Conservation (phyloP, 2,797 vertebrate species). For the Oreochromis grahami region DNA sequence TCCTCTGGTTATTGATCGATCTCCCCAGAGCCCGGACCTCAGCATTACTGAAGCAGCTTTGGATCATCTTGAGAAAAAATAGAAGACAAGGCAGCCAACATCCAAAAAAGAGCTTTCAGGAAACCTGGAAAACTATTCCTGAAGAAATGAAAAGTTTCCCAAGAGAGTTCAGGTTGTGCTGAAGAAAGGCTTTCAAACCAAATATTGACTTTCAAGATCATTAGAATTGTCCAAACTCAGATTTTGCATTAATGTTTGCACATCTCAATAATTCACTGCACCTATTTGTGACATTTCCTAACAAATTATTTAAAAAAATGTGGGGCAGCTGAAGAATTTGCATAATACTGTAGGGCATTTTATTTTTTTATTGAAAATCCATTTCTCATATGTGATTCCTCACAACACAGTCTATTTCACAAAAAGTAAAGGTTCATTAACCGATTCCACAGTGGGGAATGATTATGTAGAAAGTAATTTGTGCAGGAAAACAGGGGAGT, state of each 20-base stretch:
- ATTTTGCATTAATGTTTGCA: background rate
- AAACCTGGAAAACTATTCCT: background rate
- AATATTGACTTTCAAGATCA: background rate
- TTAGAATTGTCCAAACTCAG: background rate
- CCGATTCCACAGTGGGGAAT: background rate
- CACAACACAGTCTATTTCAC: constrained; percentile 3
- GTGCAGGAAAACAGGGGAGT: background rate
- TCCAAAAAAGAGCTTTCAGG: background rate
- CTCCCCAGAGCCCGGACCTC: background rate
- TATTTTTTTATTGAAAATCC: background rate
- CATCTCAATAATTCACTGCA: background rate
- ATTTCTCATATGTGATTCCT: constrained; percentile 9
- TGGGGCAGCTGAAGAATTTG: background rate
- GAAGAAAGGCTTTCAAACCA: background rate
- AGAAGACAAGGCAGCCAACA: background rate
- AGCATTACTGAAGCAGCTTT: background rate
- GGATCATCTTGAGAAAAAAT: background rate
- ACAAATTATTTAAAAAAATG: background rate
- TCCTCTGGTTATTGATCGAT: background rate
- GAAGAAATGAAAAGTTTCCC: background rate
- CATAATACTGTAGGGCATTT: background rate
- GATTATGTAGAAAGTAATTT: background rate
- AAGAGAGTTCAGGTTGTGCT: background rate
- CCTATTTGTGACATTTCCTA: background rate
- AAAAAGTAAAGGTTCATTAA: background rate